Conservation (phyloP, 2,113 vertebrate species). For the Microcebus jonahi region DNA sequence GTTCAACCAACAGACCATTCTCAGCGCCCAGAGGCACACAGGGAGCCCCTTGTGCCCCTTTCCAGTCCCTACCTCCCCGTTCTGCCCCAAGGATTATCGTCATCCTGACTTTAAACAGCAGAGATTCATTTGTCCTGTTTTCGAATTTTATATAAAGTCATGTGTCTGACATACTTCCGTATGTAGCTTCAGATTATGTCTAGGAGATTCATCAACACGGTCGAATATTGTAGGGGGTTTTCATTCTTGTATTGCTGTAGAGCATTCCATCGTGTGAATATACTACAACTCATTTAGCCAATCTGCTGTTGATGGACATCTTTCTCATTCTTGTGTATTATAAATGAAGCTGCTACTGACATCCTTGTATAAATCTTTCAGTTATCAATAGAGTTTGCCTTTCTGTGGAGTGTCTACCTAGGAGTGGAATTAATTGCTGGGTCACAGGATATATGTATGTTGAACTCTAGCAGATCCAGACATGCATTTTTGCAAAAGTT, state of each 20-base stretch:
- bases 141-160: background rate
- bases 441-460: background rate
- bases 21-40: fast-evolving
- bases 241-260: background rate
- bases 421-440: background rate
- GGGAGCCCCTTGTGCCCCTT: background rate
- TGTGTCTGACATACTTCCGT: background rate
- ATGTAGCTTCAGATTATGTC: background rate
- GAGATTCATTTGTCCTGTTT: background rate
- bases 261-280: background rate
- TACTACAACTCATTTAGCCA: background rate
- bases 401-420: background rate
- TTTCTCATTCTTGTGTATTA: background rate
- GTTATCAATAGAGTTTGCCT: background rate
- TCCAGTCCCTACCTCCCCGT: fast-evolving
- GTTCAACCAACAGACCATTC: background rate
- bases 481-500: background rate
- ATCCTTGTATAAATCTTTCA: background rate
- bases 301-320: background rate
- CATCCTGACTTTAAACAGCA: background rate
- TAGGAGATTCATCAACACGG: background rate
- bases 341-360: background rate
- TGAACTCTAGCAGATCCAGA: background rate
- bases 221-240: background rate
- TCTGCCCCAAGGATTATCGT: background rate